Base-by-base conservation (phyloP, 2,888 invertebrate species). In the Timandra comae region DNA sequence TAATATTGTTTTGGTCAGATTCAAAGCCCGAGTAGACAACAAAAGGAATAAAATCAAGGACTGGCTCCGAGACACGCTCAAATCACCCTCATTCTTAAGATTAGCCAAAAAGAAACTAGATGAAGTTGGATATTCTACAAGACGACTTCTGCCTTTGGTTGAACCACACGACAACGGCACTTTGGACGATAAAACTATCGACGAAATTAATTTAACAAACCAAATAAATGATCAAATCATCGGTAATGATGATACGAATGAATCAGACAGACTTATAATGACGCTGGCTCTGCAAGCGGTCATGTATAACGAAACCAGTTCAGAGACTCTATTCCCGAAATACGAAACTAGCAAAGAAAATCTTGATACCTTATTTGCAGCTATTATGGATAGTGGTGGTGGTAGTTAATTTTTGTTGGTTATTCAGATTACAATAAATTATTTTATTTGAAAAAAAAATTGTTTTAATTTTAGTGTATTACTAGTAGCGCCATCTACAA, bases 31-130 rank as follows among this genome's bases (percentile, higher is more conserved):
- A 10, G 78, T 84, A 0, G 81, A 81, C 59, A 70, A 78, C 28
- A 82, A 82, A 37, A 81, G 81, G 38, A 78, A 72, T 43, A 79
- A 73, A 64, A 81, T 84, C 9, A 84, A 80, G 35, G 59, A 50
- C 2, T 84, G 84, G 84, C 63, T 84, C 0, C 62, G 80, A 0
- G 76, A 81, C 1, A 81, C 79, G 0, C 41, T 84, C 0, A 69
- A 70, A 35, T 82, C 84, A 0, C 71, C 77, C 0, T 60, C 63
- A 0, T 84, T 84, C 43, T 61, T 84, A 29, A 55, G 74, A 46
- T 42, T 80, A 7, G 84, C 82, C 0, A 82, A 81, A 35, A 77
- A 66, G 31, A 82, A 82, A 39, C 53, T 84, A 0, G 47, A 35
- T 7, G 73, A 77, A 38, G 72, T 71, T 0, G 79, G 81, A 0